phyloP scores from a whole-genome alignment of 2,113 vertebrate species.

The Perognathus longimembris region DNA sequence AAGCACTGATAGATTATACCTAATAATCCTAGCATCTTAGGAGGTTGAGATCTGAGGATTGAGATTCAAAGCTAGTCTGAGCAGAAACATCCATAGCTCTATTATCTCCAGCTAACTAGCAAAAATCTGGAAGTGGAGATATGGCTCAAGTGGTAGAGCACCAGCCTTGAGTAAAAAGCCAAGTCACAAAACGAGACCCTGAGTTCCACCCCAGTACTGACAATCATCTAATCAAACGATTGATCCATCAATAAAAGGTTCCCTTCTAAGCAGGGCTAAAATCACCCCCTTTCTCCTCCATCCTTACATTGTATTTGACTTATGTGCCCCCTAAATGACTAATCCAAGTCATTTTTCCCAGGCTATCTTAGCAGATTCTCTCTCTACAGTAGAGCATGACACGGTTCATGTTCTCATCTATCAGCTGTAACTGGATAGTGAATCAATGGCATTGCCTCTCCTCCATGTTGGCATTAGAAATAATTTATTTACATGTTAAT shows the following conservation, averaged over 20 bases:
- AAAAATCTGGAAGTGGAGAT: no score
- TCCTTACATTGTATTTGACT: constrained; percentile 44
- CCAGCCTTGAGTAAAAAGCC: no score
- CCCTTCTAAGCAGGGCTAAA: neutral
- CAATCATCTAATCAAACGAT: no score
- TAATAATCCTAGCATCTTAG: no score
- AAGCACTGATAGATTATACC: no score
- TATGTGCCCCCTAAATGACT: neutral
- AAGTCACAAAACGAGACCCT: no score
- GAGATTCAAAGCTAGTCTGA: no score
- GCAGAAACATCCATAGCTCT: no score
- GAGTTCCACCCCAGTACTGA: no score
- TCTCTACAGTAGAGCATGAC: neutral
- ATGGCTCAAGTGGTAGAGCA: no score
- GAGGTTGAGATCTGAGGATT: no score
- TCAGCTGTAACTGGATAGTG: constrained; percentile 33
- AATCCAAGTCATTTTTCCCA: constrained; percentile 24
- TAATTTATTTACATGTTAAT: constrained; percentile 65
- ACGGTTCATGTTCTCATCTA: constrained; percentile 11
- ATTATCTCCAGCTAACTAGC: no score
- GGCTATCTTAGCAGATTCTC: neutral
- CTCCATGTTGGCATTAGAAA: constrained; percentile 38
- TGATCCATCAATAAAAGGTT: neutral
- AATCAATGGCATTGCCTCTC: constrained; percentile 46
- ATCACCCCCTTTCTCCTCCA: neutral